Evolutionary conservation across 2,888 invertebrate species (phyloP).

Genomic region (Alcis repandata): DNA sequence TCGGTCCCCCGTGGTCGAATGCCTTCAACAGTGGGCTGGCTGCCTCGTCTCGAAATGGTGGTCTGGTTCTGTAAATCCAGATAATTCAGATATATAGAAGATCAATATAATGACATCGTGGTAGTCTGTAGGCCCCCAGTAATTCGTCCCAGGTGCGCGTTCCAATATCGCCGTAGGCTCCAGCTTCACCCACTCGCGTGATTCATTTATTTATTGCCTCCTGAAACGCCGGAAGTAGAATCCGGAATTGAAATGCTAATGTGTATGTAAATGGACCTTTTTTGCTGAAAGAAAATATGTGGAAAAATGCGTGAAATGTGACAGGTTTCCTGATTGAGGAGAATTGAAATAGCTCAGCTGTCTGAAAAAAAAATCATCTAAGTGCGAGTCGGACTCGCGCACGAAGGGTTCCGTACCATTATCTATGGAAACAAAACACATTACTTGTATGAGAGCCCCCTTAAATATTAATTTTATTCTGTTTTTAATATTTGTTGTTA

Average conservation of each 20-base stretch:
- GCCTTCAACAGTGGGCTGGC: too few relatives aligned
- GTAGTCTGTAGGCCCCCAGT: constrained; percentile 6
- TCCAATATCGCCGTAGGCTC: constrained; percentile 26
- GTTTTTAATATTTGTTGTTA: too few relatives aligned
- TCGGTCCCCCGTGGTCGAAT: too few relatives aligned
- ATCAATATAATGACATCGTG: neutral
- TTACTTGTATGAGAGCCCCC: too few relatives aligned
- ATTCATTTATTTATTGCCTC: constrained; percentile 37
- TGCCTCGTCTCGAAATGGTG: too few relatives aligned
- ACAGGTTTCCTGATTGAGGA: constrained; percentile 15
- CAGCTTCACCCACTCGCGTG: constrained; percentile 29
- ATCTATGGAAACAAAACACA: too few relatives aligned
- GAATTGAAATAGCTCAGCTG: neutral
- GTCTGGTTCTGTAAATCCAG: too few relatives aligned
- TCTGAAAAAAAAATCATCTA: neutral
- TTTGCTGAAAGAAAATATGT: constrained; percentile 27
- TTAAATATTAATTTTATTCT: too few relatives aligned
- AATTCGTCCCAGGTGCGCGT: constrained; percentile 28
- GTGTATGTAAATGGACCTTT: constrained; percentile 30
- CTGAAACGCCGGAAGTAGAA: constrained; percentile 26
- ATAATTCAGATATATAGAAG: too few relatives aligned
- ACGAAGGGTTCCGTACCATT: too few relatives aligned
- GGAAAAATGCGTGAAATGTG: constrained; percentile 14
- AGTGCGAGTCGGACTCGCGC: too few relatives aligned
- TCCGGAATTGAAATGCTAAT: constrained; percentile 36